Evolutionary conservation across 2,888 invertebrate genomes (phyloP).

Genomic region (Ernsta delagoae): DNA sequence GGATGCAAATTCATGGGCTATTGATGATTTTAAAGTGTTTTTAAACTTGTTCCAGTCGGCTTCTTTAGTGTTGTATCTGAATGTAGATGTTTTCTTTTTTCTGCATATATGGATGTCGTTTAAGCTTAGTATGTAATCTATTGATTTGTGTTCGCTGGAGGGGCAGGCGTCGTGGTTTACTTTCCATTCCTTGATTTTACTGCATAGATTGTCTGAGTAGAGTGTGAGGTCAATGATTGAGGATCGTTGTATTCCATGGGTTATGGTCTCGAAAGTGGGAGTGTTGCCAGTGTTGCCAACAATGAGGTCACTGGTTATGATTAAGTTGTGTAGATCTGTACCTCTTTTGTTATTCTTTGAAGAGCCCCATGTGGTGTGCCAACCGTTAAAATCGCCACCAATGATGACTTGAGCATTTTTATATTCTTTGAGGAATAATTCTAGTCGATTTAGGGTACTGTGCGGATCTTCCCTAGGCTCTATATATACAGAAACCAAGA

Average conservation of each 20-base stretch:
- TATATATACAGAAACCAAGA: too few species aligned
- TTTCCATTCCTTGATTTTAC: neutral
- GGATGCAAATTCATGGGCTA: neutral
- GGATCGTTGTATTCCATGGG: too few species aligned
- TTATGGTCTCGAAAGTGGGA: neutral
- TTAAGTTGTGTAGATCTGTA: neutral
- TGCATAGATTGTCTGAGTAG: neutral
- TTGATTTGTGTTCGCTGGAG: too few species aligned
- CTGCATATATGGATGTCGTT: too few species aligned
- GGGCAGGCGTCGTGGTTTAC: neutral
- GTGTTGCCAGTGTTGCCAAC: neutral
- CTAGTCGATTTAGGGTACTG: too few species aligned
- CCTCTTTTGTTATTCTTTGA: neutral
- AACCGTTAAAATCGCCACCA: too few species aligned
- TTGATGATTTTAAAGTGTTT: neutral
- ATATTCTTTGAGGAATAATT: too few species aligned
- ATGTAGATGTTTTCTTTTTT: neutral
- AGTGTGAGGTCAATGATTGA: neutral
- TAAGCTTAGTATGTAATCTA: too few species aligned
- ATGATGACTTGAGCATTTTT: too few species aligned
- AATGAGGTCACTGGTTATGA: neutral
- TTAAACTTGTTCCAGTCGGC: neutral
- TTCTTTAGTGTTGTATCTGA: neutral
- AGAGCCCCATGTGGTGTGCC: neutral
- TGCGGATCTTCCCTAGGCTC: too few species aligned